phyloP scores from a whole-genome alignment of 2,888 invertebrate species.

The Drosophila monieri region DNA sequence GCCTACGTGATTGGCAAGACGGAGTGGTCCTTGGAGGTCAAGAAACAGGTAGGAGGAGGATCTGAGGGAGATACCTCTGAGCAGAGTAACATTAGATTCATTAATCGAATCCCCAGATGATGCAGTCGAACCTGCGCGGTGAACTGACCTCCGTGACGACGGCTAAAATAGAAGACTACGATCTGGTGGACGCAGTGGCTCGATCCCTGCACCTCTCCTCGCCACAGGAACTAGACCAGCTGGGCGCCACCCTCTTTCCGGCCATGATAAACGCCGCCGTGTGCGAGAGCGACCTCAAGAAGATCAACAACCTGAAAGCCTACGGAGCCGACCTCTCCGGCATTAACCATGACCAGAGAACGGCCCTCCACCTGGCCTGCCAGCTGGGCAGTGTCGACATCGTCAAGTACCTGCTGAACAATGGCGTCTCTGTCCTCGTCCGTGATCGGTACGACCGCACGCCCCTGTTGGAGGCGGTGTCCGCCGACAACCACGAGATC shows the following conservation, averaged over 20 bases:
- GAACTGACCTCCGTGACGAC: conserved; percentile 87
- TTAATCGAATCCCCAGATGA: conserved; percentile 85
- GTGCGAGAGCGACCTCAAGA: conserved; percentile 84
- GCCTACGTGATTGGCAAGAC: conserved; percentile 93
- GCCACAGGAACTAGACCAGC: conserved; percentile 85
- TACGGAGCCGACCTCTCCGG: conserved; percentile 91
- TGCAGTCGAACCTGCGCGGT: conserved; percentile 91
- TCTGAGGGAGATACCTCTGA: not conserved
- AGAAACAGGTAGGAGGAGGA: conserved; percentile 86
- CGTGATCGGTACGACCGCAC: conserved; percentile 89
- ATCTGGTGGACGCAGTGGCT: conserved; percentile 87
- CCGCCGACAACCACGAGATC: conserved; percentile 86
- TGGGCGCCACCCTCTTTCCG: conserved; percentile 88
- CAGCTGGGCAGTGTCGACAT: conserved; percentile 88
- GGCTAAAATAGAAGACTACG: conserved; percentile 83
- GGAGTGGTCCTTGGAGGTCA: conserved; percentile 87
- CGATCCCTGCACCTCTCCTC: conserved; percentile 86
- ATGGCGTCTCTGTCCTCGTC: conserved; percentile 93
- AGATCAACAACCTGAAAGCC: conserved; percentile 82
- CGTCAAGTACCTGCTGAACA: conserved; percentile 89
- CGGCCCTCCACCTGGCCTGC: conserved; percentile 92
- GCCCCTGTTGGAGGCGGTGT: conserved; percentile 89
- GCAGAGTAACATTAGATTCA: too few relatives aligned
- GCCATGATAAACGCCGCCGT: conserved; percentile 89
- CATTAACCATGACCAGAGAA: conserved; percentile 90